Percentiles rank a stretch among this genome's conserved stretches.
Evolutionary conservation across 1,140 invertebrate genomes (phyloP).

Genomic region (Sesamia nonagrioides): DNA sequence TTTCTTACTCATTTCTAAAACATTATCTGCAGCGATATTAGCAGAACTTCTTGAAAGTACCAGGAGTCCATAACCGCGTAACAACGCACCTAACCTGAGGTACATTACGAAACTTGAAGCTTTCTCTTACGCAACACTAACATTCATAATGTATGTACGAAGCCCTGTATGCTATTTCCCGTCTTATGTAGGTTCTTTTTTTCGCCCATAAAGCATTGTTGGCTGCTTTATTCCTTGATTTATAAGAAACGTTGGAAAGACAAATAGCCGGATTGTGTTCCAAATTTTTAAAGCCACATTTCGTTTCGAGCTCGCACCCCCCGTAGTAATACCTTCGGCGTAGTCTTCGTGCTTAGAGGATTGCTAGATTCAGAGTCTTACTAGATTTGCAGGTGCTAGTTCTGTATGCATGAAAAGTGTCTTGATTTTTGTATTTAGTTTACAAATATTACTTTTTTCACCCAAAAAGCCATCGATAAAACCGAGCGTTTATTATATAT

Average conservation of each 20-base stretch:
- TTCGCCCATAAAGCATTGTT: constrained; percentile 88
- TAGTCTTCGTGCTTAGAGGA: constrained; percentile 62
- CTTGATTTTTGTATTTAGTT: neutral
- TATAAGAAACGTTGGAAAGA: constrained; percentile 88
- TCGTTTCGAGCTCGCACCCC: constrained; percentile 84
- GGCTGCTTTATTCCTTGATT: constrained; percentile 89
- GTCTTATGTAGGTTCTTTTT: constrained; percentile 87
- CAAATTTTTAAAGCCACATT: constrained; percentile 89
- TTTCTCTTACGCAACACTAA: constrained; percentile 78
- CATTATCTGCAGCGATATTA: neutral
- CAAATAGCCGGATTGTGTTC: constrained; percentile 89
- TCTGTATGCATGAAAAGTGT: constrained; percentile 28
- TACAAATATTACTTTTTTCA: neutral
- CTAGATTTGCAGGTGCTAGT: constrained; percentile 27
- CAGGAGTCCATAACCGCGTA: constrained; percentile 17
- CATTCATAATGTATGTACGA: constrained; percentile 82
- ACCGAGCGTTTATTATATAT: no score
- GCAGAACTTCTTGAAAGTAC: constrained; percentile 11
- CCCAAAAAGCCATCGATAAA: no score
- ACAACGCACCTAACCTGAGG: constrained; percentile 38
- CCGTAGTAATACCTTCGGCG: constrained; percentile 70
- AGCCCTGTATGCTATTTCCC: constrained; percentile 84
- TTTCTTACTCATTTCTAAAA: neutral
- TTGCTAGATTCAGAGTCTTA: constrained; percentile 38
- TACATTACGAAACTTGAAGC: constrained; percentile 55